phyloP scores from a whole-genome alignment of 2,113 vertebrate genomes.

The Elachura formosa region DNA sequence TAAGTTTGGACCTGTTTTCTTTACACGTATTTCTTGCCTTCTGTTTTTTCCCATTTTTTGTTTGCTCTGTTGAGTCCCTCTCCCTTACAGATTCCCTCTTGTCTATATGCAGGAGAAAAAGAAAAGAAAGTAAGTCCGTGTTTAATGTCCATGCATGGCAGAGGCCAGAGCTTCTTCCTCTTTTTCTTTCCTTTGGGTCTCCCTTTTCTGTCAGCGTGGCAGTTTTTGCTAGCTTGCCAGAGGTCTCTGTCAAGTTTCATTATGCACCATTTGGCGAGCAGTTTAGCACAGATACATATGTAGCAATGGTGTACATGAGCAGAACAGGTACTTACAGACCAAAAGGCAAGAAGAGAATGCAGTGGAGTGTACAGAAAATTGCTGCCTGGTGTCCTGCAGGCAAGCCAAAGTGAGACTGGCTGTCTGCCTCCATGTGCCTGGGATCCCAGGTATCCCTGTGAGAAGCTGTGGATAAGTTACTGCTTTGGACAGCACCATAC shows the following conservation, averaged over 20 bases:
- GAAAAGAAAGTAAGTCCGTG: not conserved
- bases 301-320: not conserved
- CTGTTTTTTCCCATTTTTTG: not conserved
- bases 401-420: not conserved
- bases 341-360: not conserved
- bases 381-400: not conserved
- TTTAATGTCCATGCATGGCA: not conserved
- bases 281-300: not conserved
- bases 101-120: not conserved
- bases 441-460: not conserved
- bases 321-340: not conserved
- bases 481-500: not conserved
- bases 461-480: not conserved
- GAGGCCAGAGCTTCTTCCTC: not conserved
- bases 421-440: not conserved
- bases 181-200: not conserved
- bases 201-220: not conserved
- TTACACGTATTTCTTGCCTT: not conserved
- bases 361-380: not conserved
- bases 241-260: not conserved
- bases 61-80: not conserved
- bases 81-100: not conserved
- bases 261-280: not conserved
- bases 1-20: conserved; percentile 72
- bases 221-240: not conserved